These are phyloP conservation scores for Drosophila anomelani DNA, from an alignment of 2,888 invertebrate genomes.

Conservation along the genomic window DNA sequence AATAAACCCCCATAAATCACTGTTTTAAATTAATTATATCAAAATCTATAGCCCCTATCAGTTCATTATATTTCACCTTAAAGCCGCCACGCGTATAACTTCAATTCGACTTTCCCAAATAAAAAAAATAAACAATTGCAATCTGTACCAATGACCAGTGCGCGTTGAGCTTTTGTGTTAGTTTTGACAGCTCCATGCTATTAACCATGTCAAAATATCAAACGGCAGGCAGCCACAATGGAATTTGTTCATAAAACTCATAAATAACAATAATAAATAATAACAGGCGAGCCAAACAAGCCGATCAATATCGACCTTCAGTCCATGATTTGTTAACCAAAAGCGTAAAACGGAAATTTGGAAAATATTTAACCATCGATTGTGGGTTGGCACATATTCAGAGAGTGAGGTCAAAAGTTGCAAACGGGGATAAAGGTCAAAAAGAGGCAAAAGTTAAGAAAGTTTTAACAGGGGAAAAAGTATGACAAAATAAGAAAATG, in stretches of 20 bases:
- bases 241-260: slow-evolving; percentile 36
- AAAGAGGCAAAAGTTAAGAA: neutral
- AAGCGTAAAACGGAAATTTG: slow-evolving; percentile 41
- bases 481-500: neutral
- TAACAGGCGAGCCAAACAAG: slow-evolving; percentile 47
- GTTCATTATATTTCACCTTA: slow-evolving; percentile 14
- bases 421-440: slow-evolving; percentile 18
- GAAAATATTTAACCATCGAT: slow-evolving; percentile 32
- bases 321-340: slow-evolving; percentile 40
- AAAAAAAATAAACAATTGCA: slow-evolving; percentile 1
- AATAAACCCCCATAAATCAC: neutral
- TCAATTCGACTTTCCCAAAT: slow-evolving; percentile 26
- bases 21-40: neutral
- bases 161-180: slow-evolving; percentile 46
- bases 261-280: slow-evolving; percentile 50
- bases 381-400: slow-evolving; percentile 32
- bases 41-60: neutral
- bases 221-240: slow-evolving; percentile 30
- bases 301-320: slow-evolving; percentile 69
- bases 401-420: slow-evolving; percentile 28
- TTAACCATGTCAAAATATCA: slow-evolving; percentile 67
- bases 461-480: neutral
- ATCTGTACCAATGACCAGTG: slow-evolving; percentile 25
- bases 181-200: slow-evolving; percentile 59
- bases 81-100: slow-evolving; percentile 9